phyloP scores from a whole-genome alignment of 1,140 invertebrate genomes.

The Pomacea maculata region DNA sequence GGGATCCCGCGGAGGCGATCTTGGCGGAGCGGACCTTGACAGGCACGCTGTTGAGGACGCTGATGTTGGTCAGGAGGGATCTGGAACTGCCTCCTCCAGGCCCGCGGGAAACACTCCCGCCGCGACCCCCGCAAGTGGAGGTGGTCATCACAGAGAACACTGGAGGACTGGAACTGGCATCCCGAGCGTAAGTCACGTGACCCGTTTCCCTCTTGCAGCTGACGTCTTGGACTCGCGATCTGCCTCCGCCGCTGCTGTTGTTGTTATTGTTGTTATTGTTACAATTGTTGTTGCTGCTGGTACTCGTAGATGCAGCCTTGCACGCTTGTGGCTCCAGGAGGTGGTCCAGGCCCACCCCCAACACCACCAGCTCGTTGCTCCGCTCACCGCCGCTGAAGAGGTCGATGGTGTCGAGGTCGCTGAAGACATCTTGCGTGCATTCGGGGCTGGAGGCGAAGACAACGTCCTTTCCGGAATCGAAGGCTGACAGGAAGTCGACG shows the following conservation, averaged over 20 bases:
- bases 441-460: no score
- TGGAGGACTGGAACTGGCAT: no score
- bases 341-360: slow-evolving; percentile 65
- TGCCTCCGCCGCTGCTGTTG: no score
- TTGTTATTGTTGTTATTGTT: no score
- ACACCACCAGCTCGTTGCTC: slow-evolving; percentile 60
- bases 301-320: slow-evolving; percentile 28
- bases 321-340: slow-evolving; percentile 57
- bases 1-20: not conserved
- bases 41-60: slow-evolving; percentile 38
- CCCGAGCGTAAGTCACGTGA: no score
- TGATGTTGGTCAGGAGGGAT: slow-evolving; percentile 42
- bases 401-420: no score
- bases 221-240: no score
- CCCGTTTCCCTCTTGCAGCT: no score
- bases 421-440: no score
- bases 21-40: slow-evolving; percentile 14
- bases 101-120: not conserved
- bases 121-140: not conserved
- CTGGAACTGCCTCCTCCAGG: slow-evolving; percentile 24
- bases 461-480: no score
- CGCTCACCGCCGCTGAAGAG: not conserved
- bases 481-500: no score
- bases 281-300: not conserved
- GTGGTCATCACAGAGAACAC: not conserved